These are phyloP conservation scores for Eriocheir sinensis DNA, from an alignment of 1,140 invertebrate genomes.

Conservation along the genomic window DNA sequence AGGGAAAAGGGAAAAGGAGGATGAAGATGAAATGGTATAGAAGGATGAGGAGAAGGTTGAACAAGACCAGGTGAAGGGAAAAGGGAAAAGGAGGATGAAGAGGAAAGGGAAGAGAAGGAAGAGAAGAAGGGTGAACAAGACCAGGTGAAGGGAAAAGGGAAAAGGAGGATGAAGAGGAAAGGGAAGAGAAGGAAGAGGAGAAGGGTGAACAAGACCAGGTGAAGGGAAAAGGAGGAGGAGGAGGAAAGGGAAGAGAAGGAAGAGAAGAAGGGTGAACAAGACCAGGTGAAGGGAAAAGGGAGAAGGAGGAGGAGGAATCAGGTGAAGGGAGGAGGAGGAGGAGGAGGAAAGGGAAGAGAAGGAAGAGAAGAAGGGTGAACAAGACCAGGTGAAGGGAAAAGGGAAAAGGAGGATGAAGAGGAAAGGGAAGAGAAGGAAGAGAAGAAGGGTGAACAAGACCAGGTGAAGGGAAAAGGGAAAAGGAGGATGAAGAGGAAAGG, in stretches of 20 bases:
- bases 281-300: neutral
- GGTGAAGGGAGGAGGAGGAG: neutral
- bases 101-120: too few relatives aligned
- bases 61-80: too few relatives aligned
- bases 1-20: too few relatives aligned
- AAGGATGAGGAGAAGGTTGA: too few relatives aligned
- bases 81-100: too few relatives aligned
- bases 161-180: too few relatives aligned
- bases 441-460: neutral
- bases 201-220: too few relatives aligned
- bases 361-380: neutral
- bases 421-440: constrained; percentile 31
- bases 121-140: too few relatives aligned
- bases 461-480: neutral
- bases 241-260: neutral
- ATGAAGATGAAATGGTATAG: too few relatives aligned
- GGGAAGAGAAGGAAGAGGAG: too few relatives aligned
- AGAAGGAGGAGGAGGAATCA: neutral
- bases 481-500: neutral
- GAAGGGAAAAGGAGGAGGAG: too few relatives aligned
- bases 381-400: constrained; percentile 2
- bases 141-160: too few relatives aligned
- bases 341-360: neutral
- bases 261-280: neutral
- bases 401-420: constrained; percentile 38